These are phyloP conservation scores for Zaprionus gabonicus DNA, from an alignment of 1,140 invertebrate genomes.

Conservation along the genomic window DNA sequence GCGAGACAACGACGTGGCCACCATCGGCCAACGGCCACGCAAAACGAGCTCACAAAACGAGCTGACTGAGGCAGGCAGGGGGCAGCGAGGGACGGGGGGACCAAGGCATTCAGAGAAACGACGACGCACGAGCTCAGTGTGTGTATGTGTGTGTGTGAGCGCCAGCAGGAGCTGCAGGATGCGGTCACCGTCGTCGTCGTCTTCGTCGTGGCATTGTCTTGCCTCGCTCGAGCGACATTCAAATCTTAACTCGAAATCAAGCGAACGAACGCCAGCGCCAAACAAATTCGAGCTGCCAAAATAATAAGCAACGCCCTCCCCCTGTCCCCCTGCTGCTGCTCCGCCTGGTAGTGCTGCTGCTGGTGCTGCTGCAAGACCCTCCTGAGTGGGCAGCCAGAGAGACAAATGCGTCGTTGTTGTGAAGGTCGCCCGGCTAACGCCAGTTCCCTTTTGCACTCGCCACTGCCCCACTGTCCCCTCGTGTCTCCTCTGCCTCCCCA, in stretches of 20 bases:
- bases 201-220: conserved; percentile 68
- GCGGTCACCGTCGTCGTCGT: background rate
- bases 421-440: conserved; percentile 61
- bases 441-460: conserved; percentile 22
- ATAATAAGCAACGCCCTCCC: conserved; percentile 63
- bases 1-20: conserved; percentile 53
- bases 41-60: conserved; percentile 33
- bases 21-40: conserved; percentile 24
- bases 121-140: conserved; percentile 26
- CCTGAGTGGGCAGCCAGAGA: conserved; percentile 32
- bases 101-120: conserved; percentile 38
- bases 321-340: no score
- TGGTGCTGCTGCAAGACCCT: conserved; percentile 30
- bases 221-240: conserved; percentile 65
- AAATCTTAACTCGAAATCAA: conserved; percentile 84
- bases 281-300: conserved; percentile 82
- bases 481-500: no score
- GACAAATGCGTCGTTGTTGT: conserved; percentile 56
- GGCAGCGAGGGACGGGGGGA: no score
- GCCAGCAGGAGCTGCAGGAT: conserved; percentile 16
- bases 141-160: conserved; percentile 39
- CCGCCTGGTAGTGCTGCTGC: no score
- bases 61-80: background rate
- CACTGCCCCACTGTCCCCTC: background rate
- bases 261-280: conserved; percentile 37